These are phyloP conservation scores for Homarus americanus DNA, from an alignment of 1,140 invertebrate species.

Conservation along the genomic window DNA sequence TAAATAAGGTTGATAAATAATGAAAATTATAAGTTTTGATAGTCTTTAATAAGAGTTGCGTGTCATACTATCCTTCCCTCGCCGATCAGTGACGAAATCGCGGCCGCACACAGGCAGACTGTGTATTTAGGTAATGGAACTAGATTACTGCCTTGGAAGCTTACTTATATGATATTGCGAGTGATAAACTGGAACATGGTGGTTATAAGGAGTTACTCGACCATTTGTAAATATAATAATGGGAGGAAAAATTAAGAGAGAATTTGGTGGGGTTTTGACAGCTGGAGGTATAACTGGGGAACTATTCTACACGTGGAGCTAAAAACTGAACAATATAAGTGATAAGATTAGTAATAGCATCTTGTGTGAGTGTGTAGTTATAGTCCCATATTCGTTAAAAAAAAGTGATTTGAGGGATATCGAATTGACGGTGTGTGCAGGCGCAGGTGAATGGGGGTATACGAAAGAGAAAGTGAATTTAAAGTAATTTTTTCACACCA, in stretches of 20 bases:
- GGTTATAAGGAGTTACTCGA: background rate
- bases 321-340: background rate
- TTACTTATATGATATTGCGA: no score
- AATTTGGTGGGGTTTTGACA: background rate
- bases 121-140: conserved; percentile 12
- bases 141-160: background rate
- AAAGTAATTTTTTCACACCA: no score
- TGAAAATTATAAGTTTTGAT: background rate
- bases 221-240: background rate
- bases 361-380: no score
- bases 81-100: conserved; percentile 38
- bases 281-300: background rate
- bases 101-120: background rate
- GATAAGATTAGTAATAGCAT: no score
- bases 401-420: no score
- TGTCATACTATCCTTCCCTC: conserved; percentile 27
- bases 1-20: background rate
- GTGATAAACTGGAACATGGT: no score
- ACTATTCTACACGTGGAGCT: background rate
- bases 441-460: no score
- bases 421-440: no score
- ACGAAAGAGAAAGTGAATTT: no score
- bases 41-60: background rate
- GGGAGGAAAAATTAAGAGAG: background rate
- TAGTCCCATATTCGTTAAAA: no score